Evolutionary conservation across 2,113 vertebrate genomes (phyloP).

Genomic region (Guaruba guarouba): DNA sequence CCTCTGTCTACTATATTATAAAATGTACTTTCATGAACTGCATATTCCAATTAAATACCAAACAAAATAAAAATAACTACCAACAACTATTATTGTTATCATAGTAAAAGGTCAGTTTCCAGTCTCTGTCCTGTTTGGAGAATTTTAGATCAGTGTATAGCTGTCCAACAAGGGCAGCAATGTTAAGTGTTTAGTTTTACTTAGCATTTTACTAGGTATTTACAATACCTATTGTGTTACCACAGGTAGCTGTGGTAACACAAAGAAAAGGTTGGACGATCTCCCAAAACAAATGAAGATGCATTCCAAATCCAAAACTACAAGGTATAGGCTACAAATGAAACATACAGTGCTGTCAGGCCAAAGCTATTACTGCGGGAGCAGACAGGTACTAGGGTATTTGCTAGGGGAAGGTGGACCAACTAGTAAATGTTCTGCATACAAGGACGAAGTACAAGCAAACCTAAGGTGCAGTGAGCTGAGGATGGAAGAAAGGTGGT

Average conservation of each 20-base stretch:
- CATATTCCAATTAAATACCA: background rate
- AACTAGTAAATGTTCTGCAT: background rate
- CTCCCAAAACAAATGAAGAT: background rate
- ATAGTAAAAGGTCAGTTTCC: background rate
- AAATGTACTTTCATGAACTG: background rate
- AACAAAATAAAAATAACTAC: background rate
- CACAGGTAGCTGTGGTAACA: background rate
- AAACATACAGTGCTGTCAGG: background rate
- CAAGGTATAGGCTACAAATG: background rate
- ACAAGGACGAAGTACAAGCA: background rate
- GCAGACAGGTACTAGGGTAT: background rate
- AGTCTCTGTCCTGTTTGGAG: background rate
- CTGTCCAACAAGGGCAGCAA: background rate
- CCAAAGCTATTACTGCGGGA: background rate
- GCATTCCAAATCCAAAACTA: background rate
- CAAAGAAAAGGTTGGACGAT: background rate
- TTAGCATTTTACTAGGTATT: background rate
- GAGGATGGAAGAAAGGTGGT: background rate
- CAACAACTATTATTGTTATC: background rate
- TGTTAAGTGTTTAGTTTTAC: accelerated
- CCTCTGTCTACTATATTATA: background rate
- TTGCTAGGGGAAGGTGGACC: background rate
- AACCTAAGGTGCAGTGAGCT: background rate
- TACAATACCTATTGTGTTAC: background rate
- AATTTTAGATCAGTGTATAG: background rate